A percentile compares a stretch with the other conserved stretches of the same genome.
These are phyloP conservation scores for Mirza zaza DNA, from an alignment of 2,113 vertebrate species.

Conservation along the genomic window DNA sequence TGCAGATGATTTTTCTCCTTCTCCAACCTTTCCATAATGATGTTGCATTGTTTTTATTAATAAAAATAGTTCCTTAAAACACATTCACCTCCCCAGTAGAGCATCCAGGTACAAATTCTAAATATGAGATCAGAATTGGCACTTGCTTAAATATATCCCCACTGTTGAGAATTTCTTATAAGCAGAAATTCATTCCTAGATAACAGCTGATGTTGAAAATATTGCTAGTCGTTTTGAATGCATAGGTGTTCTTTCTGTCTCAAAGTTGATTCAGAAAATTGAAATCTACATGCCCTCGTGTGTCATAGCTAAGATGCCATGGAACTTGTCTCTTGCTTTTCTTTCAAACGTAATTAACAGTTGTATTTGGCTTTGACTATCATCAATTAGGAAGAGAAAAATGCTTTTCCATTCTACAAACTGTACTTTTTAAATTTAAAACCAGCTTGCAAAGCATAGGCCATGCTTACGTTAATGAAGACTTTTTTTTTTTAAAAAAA, in stretches of 20 bases:
- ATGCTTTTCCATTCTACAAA: background rate
- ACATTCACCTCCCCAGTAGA: background rate
- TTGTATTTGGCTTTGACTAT: background rate
- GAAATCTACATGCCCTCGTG: background rate
- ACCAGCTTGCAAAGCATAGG: background rate
- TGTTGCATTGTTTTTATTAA: background rate
- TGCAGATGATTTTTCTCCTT: background rate
- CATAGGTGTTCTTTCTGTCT: background rate
- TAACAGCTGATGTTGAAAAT: background rate
- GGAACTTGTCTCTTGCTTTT: background rate
- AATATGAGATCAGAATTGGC: background rate
- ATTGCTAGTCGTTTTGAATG: background rate
- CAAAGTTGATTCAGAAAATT: background rate
- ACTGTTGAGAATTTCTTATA: background rate
- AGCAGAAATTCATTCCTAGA: background rate
- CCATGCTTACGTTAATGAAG: background rate
- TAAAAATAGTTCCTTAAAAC: background rate
- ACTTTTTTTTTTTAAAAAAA: background rate
- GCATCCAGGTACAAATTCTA: background rate
- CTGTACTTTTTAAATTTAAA: background rate
- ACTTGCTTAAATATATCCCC: background rate
- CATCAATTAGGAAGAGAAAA: background rate
- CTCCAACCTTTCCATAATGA: background rate
- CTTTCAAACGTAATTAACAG: background rate
- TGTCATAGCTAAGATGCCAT: background rate